A percentile compares a stretch with the other conserved stretches of the same genome.
phyloP scores from a whole-genome alignment of 2,888 invertebrate species.

The Hirtodrosophila alboralis region DNA sequence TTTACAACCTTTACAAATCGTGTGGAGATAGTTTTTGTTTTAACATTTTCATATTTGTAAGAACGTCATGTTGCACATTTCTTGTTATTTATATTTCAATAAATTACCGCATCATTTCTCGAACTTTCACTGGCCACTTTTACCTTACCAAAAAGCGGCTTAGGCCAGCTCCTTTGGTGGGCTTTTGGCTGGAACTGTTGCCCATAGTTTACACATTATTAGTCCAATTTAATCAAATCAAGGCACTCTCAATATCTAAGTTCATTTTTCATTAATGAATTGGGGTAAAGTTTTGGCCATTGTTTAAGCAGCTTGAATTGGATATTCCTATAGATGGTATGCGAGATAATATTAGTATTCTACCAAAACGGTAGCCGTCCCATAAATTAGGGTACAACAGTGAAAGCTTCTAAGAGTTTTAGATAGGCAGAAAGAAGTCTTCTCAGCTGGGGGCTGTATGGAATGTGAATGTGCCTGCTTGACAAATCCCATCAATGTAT shows the following conservation, averaged over 20 bases:
- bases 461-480: slow-evolving; percentile 30
- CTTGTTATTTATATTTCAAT: slow-evolving; percentile 54
- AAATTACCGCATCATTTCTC: slow-evolving; percentile 37
- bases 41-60: slow-evolving; percentile 49
- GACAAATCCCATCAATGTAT: slow-evolving; percentile 50
- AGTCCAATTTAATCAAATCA: slow-evolving; percentile 77
- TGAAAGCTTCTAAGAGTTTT: slow-evolving; percentile 59
- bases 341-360: slow-evolving; percentile 36
- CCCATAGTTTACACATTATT: slow-evolving; percentile 73
- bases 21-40: slow-evolving; percentile 6
- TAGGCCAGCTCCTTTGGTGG: slow-evolving; percentile 58
- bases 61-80: slow-evolving; percentile 48
- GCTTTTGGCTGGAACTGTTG: slow-evolving; percentile 29
- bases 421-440: slow-evolving; percentile 25
- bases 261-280: slow-evolving; percentile 74
- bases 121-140: slow-evolving; percentile 77
- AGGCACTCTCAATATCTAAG: slow-evolving; percentile 61
- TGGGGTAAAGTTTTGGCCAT: slow-evolving; percentile 34
- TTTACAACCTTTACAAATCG: slow-evolving; percentile 41
- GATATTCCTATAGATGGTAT: slow-evolving; percentile 12
- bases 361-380: slow-evolving; percentile 59
- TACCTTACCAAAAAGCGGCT: slow-evolving; percentile 61
- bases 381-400: slow-evolving; percentile 45
- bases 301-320: slow-evolving; percentile 10
- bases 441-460: slow-evolving; percentile 24